Conservation (phyloP, 2,113 vertebrate genomes). For the Pygoscelis adeliae region DNA sequence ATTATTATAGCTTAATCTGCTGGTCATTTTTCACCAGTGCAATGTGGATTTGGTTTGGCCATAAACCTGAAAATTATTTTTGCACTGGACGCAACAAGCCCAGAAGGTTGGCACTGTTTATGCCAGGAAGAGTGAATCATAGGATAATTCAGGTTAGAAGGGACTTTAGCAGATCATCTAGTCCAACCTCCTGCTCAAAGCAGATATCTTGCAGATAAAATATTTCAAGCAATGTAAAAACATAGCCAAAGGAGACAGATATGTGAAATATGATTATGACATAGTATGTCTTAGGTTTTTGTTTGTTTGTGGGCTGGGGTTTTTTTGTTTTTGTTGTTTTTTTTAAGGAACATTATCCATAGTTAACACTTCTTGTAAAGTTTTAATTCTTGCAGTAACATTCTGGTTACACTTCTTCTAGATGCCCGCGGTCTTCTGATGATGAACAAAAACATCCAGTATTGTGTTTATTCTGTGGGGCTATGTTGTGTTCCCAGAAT, state of each 20-base stretch:
- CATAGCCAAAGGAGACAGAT: background rate
- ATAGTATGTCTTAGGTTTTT: background rate
- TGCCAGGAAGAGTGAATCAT: conserved; percentile 13
- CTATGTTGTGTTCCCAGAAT: conserved; percentile 93
- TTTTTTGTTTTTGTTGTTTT: background rate
- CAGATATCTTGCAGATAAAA: background rate
- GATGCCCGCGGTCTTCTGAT: conserved; percentile 91
- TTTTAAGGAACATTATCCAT: background rate
- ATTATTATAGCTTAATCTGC: background rate
- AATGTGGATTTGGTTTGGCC: background rate
- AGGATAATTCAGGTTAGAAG: background rate
- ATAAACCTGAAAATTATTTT: background rate
- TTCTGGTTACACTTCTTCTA: conserved; percentile 50
- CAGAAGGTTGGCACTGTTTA: background rate
- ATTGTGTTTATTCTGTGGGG: conserved; percentile 93
- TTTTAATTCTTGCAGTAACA: background rate
- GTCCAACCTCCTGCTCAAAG: background rate
- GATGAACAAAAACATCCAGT: conserved; percentile 93
- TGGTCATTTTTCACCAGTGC: background rate
- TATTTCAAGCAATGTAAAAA: background rate
- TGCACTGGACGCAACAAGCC: background rate
- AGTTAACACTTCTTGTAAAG: background rate
- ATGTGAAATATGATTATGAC: background rate
- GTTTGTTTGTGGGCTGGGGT: background rate
- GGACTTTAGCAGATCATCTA: background rate